phyloP scores from a whole-genome alignment of 2,113 vertebrate genomes.

The Cyprinus carpio region DNA sequence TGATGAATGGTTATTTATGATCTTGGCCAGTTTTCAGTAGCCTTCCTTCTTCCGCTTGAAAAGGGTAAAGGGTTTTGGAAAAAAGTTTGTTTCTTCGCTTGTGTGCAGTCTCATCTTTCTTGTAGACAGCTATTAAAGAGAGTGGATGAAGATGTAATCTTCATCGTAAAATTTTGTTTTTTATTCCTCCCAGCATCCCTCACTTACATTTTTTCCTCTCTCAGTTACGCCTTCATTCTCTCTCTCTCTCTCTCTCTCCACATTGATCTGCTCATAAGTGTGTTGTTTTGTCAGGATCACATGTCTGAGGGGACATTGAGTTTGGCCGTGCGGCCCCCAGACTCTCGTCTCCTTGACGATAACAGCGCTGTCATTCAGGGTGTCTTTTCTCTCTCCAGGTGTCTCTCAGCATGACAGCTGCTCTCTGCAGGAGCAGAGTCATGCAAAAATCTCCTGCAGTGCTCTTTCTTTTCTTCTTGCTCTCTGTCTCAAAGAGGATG shows the following conservation, averaged over 20 bases:
- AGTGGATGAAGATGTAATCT: constrained; percentile 13
- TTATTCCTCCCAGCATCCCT: background rate
- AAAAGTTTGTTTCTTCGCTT: background rate
- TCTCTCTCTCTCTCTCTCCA: background rate
- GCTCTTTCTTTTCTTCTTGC: constrained; percentile 6
- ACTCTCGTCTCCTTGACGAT: constrained; percentile 27
- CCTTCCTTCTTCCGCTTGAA: background rate
- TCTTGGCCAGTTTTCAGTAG: background rate
- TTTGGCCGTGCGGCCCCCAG: background rate
- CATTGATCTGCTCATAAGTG: constrained; percentile 5
- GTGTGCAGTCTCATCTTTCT: background rate
- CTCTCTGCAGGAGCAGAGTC: background rate
- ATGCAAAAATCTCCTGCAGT: constrained; percentile 16
- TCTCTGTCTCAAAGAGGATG: background rate
- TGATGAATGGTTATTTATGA: background rate
- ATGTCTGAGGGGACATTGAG: constrained; percentile 18
- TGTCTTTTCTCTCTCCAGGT: constrained; percentile 39
- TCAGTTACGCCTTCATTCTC: background rate
- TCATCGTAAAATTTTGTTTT: background rate
- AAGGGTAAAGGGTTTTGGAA: background rate
- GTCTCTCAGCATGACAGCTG: constrained; percentile 35
- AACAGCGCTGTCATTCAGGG: constrained; percentile 32
- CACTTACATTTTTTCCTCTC: background rate
- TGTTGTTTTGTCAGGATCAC: constrained; percentile 20
- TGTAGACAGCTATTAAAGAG: background rate